Evolutionary conservation across 2,113 vertebrate genomes (phyloP).

Genomic region (Varanus salvator): DNA sequence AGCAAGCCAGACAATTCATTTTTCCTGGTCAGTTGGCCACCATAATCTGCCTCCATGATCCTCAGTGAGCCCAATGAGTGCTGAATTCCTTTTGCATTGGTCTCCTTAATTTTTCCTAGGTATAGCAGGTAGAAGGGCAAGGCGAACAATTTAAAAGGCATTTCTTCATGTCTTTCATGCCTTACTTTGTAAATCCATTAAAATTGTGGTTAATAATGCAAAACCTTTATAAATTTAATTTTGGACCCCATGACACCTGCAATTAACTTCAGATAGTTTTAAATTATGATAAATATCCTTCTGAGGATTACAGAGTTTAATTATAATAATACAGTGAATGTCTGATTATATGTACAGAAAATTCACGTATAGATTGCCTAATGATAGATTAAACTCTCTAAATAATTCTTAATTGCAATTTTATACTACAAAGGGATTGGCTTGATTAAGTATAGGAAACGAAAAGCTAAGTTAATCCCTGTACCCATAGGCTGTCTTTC

Average conservation of each 20-base stretch:
- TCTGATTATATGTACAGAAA: not conserved
- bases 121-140: no score
- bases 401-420: constrained; percentile 43
- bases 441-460: constrained; percentile 54
- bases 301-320: constrained; percentile 5
- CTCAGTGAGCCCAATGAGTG: not conserved
- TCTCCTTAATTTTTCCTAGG: not conserved
- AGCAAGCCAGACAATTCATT: not conserved
- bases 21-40: not conserved
- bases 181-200: constrained; percentile 12
- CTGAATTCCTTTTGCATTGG: not conserved
- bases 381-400: constrained; percentile 29
- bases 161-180: not conserved
- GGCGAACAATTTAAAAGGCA: not conserved
- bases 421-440: constrained; percentile 39
- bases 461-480: constrained; percentile 46
- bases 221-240: not conserved
- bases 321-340: not conserved
- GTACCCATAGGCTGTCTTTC: not conserved
- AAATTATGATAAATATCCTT: constrained; percentile 13
- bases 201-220: constrained; percentile 13
- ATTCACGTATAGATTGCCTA: not conserved
- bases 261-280: constrained; percentile 10
- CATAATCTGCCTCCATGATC: not conserved
- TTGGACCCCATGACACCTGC: not conserved